Conservation (phyloP, 2,797 vertebrate genomes). For the Staurois parvus region DNA sequence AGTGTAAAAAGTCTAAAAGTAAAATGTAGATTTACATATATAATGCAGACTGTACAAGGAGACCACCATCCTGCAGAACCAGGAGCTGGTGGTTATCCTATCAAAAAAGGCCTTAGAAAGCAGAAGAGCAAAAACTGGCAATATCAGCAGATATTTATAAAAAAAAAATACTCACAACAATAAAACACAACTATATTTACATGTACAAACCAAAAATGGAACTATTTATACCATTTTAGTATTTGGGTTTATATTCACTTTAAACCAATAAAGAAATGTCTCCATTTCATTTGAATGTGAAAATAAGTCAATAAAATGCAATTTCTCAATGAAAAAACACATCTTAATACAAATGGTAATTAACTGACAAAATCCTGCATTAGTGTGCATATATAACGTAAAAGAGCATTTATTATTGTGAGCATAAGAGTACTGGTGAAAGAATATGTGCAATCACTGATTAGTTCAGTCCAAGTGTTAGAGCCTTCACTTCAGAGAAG, state of each 20-base stretch:
- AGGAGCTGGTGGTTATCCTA: too few species aligned
- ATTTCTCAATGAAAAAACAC: neutral
- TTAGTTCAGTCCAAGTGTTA: conserved; percentile 22
- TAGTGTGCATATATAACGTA: neutral
- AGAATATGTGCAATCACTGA: conserved; percentile 41
- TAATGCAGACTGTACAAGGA: too few species aligned
- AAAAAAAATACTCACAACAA: too few species aligned
- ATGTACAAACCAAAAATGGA: too few species aligned
- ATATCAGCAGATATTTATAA: too few species aligned
- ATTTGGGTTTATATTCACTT: neutral
- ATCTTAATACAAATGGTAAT: neutral
- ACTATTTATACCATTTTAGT: too few species aligned
- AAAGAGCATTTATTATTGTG: neutral
- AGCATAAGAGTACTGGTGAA: neutral
- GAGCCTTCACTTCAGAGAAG: conserved; percentile 6
- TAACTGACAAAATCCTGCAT: neutral
- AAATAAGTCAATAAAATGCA: neutral
- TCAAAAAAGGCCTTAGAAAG: too few species aligned
- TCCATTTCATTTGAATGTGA: neutral
- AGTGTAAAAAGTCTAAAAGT: too few species aligned
- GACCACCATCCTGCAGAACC: too few species aligned
- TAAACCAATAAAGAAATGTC: neutral
- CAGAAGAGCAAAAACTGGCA: too few species aligned
- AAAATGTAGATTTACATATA: too few species aligned
- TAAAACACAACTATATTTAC: too few species aligned